Base-by-base conservation (phyloP, 2,888 invertebrate species). In the Automeris io region DNA sequence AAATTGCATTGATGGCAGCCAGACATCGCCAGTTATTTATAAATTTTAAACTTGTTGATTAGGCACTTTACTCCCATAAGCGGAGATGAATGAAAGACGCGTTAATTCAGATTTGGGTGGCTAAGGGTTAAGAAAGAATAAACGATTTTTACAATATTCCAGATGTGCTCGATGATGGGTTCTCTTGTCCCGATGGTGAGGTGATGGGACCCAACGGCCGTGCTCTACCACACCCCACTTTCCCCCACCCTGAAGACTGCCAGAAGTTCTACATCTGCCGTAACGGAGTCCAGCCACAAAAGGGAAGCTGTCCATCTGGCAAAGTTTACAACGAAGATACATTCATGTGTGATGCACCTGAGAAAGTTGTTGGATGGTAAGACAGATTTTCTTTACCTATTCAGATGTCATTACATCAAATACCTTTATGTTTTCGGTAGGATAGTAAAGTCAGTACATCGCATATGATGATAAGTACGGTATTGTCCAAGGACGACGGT, bases 191-290 rank as follows among this genome's bases (percentile, higher is more conserved):
- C 1, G 90, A 90, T 23, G 92, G 90, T 2, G 90, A 91, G 34
- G 89, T 90, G 2, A 69, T 88, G 49, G 92, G 91, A 0, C 91
- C 91, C 22, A 90, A 90, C 42, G 93, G 93, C 7, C 87, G 92
- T 37, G 87, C 89, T 0, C 79, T 93, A 1, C 93, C 93, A 0
- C 93, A 94, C 72, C 93, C 93, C 1, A 93, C 93, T 0, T 94
- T 90, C 80, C 89, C 93, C 1, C 93, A 94, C 74, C 92, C 92
- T 0, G 91, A 92, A 16, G 93, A 94, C 70, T 95, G 94, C 67
- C 91, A 91, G 63, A 93, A 93, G 66, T 94, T 94, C 85, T 94
- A 93, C 82, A 93, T 94, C 57, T 94, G 94, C 75, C 88, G 92
- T 46, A 93, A 93, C 56, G 93, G 92, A 0, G 88, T 92, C 2